Evolutionary conservation across 2,888 invertebrate genomes (phyloP).

Genomic region (Cosmia trapezina): DNA sequence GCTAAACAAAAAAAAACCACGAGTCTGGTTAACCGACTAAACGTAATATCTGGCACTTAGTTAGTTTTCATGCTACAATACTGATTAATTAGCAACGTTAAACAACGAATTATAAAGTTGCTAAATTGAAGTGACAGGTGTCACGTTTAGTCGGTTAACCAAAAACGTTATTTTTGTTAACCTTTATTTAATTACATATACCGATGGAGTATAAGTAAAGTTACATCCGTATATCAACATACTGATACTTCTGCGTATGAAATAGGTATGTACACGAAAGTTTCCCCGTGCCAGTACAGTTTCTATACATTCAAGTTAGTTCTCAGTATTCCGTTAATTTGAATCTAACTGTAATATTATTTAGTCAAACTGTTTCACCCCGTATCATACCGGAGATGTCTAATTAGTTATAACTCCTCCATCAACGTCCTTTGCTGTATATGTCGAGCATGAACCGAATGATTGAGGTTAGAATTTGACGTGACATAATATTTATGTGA

Average conservation of each 20-base stretch:
- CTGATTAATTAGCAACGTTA: no score
- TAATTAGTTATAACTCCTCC: slow-evolving; percentile 36
- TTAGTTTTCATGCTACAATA: no score
- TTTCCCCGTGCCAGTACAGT: not conserved
- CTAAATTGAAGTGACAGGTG: no score
- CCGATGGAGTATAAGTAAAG: no score
- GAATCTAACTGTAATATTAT: slow-evolving; percentile 30
- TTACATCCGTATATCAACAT: not conserved
- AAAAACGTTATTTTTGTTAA: no score
- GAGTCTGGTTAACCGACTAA: no score
- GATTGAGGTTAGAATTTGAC: slow-evolving; percentile 47
- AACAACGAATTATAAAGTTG: no score
- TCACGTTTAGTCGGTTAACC: no score
- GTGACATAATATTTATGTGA: slow-evolving; percentile 12
- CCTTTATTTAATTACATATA: no score
- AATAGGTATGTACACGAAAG: not conserved
- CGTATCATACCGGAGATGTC: slow-evolving; percentile 26
- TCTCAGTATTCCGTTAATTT: slow-evolving; percentile 10
- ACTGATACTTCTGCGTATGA: not conserved
- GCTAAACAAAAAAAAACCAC: no score
- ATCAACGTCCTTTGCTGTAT: slow-evolving; percentile 40
- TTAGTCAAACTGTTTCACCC: slow-evolving; percentile 13
- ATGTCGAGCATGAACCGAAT: slow-evolving; percentile 30
- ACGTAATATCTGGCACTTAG: no score
- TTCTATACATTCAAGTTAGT: slow-evolving; percentile 9